Evolutionary conservation across 2,113 vertebrate species (phyloP).

Genomic region (Callipepla californica): DNA sequence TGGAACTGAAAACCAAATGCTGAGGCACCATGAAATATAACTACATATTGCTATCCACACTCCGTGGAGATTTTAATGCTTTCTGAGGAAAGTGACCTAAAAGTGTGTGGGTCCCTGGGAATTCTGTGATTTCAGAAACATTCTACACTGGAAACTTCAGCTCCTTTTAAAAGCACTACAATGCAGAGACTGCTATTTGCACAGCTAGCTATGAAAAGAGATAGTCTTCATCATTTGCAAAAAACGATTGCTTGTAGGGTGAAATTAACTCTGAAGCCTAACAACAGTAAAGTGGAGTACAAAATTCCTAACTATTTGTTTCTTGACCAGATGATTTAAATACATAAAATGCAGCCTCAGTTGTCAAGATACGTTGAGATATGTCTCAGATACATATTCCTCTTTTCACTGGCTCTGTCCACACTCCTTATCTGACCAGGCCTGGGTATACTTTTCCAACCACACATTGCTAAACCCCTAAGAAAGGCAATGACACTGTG

Average conservation of each 20-base stretch:
- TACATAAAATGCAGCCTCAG: neutral
- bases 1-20: neutral
- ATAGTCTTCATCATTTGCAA: neutral
- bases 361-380: neutral
- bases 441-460: neutral
- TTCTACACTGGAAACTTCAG: slow-evolving; percentile 7
- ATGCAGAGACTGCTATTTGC: neutral
- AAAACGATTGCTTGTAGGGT: neutral
- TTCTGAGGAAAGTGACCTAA: slow-evolving; percentile 52
- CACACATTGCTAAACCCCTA: neutral
- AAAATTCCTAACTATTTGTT: neutral
- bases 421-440: neutral
- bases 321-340: neutral
- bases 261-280: neutral
- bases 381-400: neutral
- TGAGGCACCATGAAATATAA: neutral
- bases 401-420: neutral
- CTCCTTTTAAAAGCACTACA: slow-evolving; percentile 5
- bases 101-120: slow-evolving; percentile 21
- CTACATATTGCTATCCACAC: neutral
- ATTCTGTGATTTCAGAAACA: neutral
- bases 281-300: neutral
- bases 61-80: slow-evolving; percentile 19
- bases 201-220: neutral
- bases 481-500: neutral